phyloP scores from a whole-genome alignment of 1,140 invertebrate genomes.

The Armadillidium nasatum region DNA sequence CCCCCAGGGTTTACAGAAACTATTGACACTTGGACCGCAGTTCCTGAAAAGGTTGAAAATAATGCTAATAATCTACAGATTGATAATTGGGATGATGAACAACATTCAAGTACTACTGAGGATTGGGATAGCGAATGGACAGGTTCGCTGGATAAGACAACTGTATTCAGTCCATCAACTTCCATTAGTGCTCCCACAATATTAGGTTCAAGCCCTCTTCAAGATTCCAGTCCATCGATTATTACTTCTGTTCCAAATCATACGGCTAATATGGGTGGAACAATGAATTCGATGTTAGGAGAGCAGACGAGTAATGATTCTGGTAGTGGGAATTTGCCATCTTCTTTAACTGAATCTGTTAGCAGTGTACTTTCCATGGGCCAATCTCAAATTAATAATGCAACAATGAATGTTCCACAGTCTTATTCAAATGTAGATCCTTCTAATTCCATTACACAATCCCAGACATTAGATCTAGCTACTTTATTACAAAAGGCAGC shows the following conservation, averaged over 20 bases:
- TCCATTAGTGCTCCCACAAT: background rate
- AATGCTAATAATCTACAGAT: conserved; percentile 6
- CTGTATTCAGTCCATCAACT: conserved; percentile 31
- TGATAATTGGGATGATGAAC: background rate
- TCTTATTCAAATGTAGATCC: background rate
- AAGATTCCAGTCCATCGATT: background rate
- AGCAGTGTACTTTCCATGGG: conserved; percentile 1
- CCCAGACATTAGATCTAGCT: background rate
- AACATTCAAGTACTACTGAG: conserved; percentile 17
- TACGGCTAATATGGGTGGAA: background rate
- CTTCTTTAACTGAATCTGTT: background rate
- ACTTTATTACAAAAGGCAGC: background rate
- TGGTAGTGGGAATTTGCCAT: background rate
- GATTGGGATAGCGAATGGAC: conserved; percentile 44
- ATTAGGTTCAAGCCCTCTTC: background rate
- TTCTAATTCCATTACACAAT: background rate
- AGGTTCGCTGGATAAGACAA: conserved; percentile 42
- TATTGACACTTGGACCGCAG: background rate
- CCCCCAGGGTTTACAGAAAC: background rate
- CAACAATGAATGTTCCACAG: background rate
- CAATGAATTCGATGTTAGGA: background rate
- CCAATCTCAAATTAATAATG: background rate
- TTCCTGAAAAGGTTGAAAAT: conserved; percentile 1
- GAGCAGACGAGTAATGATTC: background rate
- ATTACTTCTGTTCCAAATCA: background rate